These are phyloP conservation scores for Nasonia oneida DNA, from an alignment of 2,888 invertebrate genomes.

Conservation along the genomic window DNA sequence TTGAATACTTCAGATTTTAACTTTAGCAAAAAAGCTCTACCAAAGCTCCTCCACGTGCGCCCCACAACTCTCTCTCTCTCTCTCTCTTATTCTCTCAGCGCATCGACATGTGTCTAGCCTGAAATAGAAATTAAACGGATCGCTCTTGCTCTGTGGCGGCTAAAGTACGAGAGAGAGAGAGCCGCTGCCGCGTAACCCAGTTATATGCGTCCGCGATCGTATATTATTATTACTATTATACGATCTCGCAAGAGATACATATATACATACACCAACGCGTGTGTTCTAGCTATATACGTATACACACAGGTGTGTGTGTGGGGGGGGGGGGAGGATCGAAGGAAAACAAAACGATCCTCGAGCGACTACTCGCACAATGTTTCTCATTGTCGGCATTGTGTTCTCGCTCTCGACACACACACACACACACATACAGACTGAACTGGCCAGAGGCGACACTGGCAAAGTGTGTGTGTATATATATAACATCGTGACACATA, in stretches of 20 bases:
- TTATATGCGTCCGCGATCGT: constrained; percentile 39
- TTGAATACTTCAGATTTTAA: too few species aligned
- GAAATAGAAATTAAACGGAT: constrained; percentile 58
- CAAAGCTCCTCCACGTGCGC: too few species aligned
- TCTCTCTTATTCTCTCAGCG: background rate
- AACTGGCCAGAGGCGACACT: background rate
- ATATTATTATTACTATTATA: constrained; percentile 43
- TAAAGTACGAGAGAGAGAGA: constrained; percentile 26
- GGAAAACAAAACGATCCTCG: constrained; percentile 21
- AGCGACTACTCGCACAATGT: background rate
- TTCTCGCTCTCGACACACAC: too few species aligned
- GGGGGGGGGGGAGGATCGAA: background rate
- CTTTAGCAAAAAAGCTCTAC: too few species aligned
- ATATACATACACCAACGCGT: too few species aligned
- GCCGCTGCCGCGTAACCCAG: constrained; percentile 46
- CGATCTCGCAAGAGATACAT: background rate
- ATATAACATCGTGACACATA: constrained; percentile 6
- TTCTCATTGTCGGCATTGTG: constrained; percentile 38
- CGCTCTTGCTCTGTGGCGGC: background rate
- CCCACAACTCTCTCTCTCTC: too few species aligned
- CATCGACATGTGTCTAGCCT: constrained; percentile 55
- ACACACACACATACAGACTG: too few species aligned
- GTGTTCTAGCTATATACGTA: background rate
- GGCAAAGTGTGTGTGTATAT: background rate
- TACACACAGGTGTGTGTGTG: background rate